Base-by-base conservation (phyloP, 2,797 vertebrate species). In the Astyanax mexicanus region DNA sequence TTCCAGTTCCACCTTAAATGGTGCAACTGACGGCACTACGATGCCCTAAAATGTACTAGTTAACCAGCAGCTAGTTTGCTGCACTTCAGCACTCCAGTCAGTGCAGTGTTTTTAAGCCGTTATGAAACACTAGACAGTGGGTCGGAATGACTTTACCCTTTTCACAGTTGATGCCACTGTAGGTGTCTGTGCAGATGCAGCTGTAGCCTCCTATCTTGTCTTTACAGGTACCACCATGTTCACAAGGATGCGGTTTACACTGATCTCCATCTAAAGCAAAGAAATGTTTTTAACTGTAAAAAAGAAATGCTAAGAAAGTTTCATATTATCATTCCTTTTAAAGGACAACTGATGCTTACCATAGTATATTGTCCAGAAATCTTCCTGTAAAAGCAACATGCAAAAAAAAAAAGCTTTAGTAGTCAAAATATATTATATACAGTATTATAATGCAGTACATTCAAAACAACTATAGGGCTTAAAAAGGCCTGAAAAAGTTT, bases 211-310 rank as follows among this genome's bases (percentile, higher is more conserved):
- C 93, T 11, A 94, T 88, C 29, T 4, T 84, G 83, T 96, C 90
- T 0, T 86, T 88, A 29, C 97, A 99, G 0, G 80, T 86, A 0
- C 93, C 93, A 0, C 93, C 91, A 32, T 98, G 85, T 64, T 93
- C 90, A 81, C 97, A 99, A 1, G 96, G 97, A 84, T 83, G 92
- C 0, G 93, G 88, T 0, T 73, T 4, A 13, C 97, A 98, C 17
- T 93, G 94, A 74, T 89, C 81, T 9, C 94, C 92, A 0, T 87
- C 96, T 95, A 57, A 47, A 29, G 15, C 9, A 45, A 29, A 27
- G 0, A 38, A 12, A 57, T 37, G 6, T 62, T 54, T 6, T 23
- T 52, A 3, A 37, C 17, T 29, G 19, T 23, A n/a, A 71, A 17
- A 55, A 3, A 6, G 10, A 49, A 23, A 15, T 1, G 35, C 23